phyloP scores from a whole-genome alignment of 2,888 invertebrate genomes.

The Agonopterix arenella region DNA sequence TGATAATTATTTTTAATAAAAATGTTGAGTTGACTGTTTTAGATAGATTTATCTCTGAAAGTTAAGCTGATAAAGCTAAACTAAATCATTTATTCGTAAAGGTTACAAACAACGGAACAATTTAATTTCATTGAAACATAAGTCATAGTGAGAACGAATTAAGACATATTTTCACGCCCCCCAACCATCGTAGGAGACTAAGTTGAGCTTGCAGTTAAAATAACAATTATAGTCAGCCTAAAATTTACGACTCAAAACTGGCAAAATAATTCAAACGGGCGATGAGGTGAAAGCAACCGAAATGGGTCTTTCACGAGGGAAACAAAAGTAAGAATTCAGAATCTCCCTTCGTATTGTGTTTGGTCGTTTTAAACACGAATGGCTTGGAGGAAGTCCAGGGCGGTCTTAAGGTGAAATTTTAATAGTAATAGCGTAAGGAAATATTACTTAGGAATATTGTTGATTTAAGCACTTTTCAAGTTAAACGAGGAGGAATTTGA shows the following conservation, averaged over 20 bases:
- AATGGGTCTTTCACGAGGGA: slow-evolving; percentile 60
- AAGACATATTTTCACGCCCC: slow-evolving; percentile 71
- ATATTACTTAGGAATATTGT: slow-evolving; percentile 66
- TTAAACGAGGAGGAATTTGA: slow-evolving; percentile 20
- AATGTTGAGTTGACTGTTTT: no score
- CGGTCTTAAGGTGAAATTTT: slow-evolving; percentile 66
- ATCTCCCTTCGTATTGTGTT: slow-evolving; percentile 45
- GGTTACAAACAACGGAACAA: slow-evolving; percentile 30
- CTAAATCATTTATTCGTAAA: slow-evolving; percentile 32
- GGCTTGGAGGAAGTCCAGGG: slow-evolving; percentile 40
- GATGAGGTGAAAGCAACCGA: slow-evolving; percentile 51
- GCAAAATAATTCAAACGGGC: slow-evolving; percentile 69
- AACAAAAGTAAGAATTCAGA: slow-evolving; percentile 63
- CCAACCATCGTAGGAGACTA: slow-evolving; percentile 45
- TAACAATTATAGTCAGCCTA: slow-evolving; percentile 74
- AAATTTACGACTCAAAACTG: slow-evolving; percentile 75
- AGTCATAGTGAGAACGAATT: slow-evolving; percentile 70
- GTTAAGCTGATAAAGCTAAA: not conserved
- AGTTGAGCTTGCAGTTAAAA: slow-evolving; percentile 74
- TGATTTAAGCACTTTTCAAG: slow-evolving; percentile 54
- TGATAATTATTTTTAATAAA: no score
- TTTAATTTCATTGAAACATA: slow-evolving; percentile 62
- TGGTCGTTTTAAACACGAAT: slow-evolving; percentile 48
- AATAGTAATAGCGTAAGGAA: slow-evolving; percentile 65
- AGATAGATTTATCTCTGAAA: no score